Evolutionary conservation across 2,113 vertebrate species (phyloP).

Genomic region (Albula glossodonta): DNA sequence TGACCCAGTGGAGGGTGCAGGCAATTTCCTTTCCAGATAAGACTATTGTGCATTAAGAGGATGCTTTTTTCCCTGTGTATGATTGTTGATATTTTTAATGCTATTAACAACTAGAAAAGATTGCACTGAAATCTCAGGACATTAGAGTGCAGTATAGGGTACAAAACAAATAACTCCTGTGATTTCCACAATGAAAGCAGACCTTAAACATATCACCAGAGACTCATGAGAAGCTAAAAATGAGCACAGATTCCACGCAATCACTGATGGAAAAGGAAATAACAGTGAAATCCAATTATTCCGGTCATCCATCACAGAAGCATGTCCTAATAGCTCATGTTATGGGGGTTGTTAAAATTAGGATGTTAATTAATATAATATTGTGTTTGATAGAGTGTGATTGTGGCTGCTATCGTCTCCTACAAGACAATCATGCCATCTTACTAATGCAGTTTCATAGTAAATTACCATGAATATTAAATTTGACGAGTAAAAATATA

Average conservation of each 20-base stretch:
- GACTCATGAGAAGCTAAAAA: constrained; percentile 16
- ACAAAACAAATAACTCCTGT: not conserved
- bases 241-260: constrained; percentile 10
- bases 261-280: constrained; percentile 23
- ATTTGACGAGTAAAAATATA: not conserved
- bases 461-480: not conserved
- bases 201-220: constrained; percentile 7
- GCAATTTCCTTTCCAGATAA: not conserved
- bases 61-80: not conserved
- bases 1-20: not conserved
- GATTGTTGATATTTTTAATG: not conserved
- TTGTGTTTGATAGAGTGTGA: constrained; percentile 25
- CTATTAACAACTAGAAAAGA: not conserved
- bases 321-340: constrained; percentile 8
- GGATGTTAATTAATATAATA: constrained; percentile 21
- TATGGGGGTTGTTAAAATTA: constrained; percentile 32
- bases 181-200: constrained; percentile 4
- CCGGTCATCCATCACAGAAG: constrained; percentile 25
- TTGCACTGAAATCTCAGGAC: not conserved
- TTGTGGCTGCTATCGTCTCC: not conserved
- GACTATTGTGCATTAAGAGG: not conserved
- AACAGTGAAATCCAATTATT: constrained; percentile 38
- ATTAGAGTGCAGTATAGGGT: not conserved
- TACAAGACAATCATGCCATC: constrained; percentile 4
- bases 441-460: not conserved